Base-by-base conservation (phyloP, 2,888 invertebrate genomes). In the Petrolisthes manimaculis region DNA sequence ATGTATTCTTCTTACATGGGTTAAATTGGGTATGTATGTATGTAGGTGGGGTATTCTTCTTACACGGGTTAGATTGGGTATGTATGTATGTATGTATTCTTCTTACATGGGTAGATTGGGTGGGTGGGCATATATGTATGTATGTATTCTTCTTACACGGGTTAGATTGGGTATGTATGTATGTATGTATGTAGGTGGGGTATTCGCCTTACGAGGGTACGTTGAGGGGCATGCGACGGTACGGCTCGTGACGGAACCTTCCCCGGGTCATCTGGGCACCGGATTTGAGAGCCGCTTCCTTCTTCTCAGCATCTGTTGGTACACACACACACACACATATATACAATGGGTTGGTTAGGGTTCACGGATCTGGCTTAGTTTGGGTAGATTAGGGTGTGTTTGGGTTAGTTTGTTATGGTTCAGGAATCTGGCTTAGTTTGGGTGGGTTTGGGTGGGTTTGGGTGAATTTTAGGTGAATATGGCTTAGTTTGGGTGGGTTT, bases 221-320 rank as follows among this genome's bases (percentile, higher is more conserved):
- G 71, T 89, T 90, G 74, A 90, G 83, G 80, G 89, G 75, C 55
- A 90, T 51, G 51, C 89, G 83, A 21, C 89, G 84, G 81, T 90
- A 90, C 14, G 90, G 90, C 71, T 90, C 90, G 82, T 90, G 90
- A n/a, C 90, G 89, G 56, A 89, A 90, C 14, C 84, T 71, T 21
- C 88, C 89, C 0, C 90, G 56, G 8, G 82, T 69, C 69, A 89
- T 61, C 61, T 84, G 86, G 12, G 89, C 89, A 5, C 89, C 90
- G 9, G 89, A 74, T 54, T 90, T 90, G 67, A 90, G 78, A 0
- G 79, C 83, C 0, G 75, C 90, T 8, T 90, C 88, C 67, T 88
- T 89, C 84, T 83, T 88, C 51, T 88, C 84, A 8, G 53, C 37
- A 51, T 84, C 88, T 83, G 83, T 5, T 3, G 75, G n/a, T 12